phyloP scores from a whole-genome alignment of 1,140 invertebrate genomes.

The Drosophila subobscura region DNA sequence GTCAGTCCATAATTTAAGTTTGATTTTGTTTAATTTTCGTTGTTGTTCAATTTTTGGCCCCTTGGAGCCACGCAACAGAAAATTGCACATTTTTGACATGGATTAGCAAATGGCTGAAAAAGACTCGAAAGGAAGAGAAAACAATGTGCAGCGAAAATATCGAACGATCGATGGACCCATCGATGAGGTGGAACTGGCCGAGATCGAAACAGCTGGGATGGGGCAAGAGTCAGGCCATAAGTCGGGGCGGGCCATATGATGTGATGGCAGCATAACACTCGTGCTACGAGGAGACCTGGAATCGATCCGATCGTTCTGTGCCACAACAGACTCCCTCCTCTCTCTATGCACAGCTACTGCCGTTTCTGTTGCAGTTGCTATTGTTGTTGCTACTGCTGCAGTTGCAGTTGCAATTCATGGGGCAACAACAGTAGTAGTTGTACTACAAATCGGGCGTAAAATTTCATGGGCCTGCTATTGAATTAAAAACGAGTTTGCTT shows the following conservation, averaged over 20 bases:
- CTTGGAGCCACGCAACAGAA: slow-evolving; percentile 42
- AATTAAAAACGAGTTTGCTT: slow-evolving; percentile 81
- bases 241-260: slow-evolving; percentile 40
- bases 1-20: slow-evolving; percentile 32
- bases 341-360: neutral
- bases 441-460: slow-evolving; percentile 83
- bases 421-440: slow-evolving; percentile 76
- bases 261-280: slow-evolving; percentile 28
- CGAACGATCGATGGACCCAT: slow-evolving; percentile 34
- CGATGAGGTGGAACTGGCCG: slow-evolving; percentile 4
- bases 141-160: slow-evolving; percentile 27
- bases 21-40: slow-evolving; percentile 55
- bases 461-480: slow-evolving; percentile 83
- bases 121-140: slow-evolving; percentile 25
- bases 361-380: slow-evolving; percentile 14
- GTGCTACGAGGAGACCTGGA: slow-evolving; percentile 20
- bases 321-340: slow-evolving; percentile 7
- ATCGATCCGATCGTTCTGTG: slow-evolving; percentile 13
- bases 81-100: slow-evolving; percentile 56
- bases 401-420: slow-evolving; percentile 41
- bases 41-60: slow-evolving; percentile 20
- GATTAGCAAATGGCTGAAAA: slow-evolving; percentile 63
- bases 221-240: slow-evolving; percentile 37
- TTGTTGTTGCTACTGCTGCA: slow-evolving; percentile 24
- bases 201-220: slow-evolving; percentile 60